Evolutionary conservation across 2,113 vertebrate species (phyloP).

Genomic region (Ovis canadensis): DNA sequence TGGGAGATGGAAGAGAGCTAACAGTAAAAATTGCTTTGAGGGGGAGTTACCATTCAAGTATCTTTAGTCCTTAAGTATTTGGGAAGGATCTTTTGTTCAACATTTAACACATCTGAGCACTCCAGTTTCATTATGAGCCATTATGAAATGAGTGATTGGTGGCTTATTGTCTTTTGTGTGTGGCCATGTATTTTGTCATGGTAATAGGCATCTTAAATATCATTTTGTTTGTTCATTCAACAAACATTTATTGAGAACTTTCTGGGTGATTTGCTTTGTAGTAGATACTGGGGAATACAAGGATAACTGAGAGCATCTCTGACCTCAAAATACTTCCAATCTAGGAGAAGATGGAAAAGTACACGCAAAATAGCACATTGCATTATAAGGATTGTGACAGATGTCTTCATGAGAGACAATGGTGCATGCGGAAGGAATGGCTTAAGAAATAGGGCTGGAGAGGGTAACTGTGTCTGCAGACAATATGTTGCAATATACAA

Average conservation of each 20-base stretch:
- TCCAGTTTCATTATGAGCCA: background rate
- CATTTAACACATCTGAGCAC: background rate
- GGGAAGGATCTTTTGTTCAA: background rate
- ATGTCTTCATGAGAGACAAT: background rate
- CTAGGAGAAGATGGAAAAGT: background rate
- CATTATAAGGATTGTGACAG: background rate
- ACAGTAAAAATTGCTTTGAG: background rate
- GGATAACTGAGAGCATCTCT: background rate
- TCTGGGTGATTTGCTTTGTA: background rate
- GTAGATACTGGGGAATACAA: background rate
- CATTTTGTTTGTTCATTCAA: conserved; percentile 5
- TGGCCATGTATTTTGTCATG: background rate
- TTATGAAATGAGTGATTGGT: background rate
- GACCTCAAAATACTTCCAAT: background rate
- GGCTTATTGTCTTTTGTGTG: background rate
- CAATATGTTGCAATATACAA: background rate
- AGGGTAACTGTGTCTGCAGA: background rate
- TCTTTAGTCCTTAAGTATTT: background rate
- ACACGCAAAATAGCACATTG: background rate
- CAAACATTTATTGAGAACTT: background rate
- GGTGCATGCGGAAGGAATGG: background rate
- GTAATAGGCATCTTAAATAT: background rate
- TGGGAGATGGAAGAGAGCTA: background rate
- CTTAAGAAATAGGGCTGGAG: background rate
- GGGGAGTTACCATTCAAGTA: background rate